Conservation (phyloP, 2,113 vertebrate species). For the Scophthalmus maximus region DNA sequence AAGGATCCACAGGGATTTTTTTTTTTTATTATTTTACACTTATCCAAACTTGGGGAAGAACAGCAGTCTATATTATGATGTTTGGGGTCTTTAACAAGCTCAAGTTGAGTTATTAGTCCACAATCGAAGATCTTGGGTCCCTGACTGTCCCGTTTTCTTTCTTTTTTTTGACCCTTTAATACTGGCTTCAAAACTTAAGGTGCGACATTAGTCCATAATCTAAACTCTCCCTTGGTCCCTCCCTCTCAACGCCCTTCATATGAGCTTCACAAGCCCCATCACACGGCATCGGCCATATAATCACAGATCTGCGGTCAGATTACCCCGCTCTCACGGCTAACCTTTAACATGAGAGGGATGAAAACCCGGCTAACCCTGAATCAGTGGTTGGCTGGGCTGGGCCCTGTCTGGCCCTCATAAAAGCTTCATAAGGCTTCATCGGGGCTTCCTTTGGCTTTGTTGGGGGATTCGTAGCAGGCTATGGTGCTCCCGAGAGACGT, state of each 20-base stretch:
- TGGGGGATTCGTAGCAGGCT: conserved; percentile 76
- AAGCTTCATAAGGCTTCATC: conserved; percentile 79
- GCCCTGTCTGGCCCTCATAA: conserved; percentile 74
- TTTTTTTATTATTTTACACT: conserved; percentile 31
- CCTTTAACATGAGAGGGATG: conserved; percentile 80
- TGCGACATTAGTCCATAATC: conserved; percentile 72
- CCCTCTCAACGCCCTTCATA: conserved; percentile 44
- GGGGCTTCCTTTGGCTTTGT: conserved; percentile 81
- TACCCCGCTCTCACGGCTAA: conserved; percentile 67
- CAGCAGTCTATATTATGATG: conserved; percentile 12
- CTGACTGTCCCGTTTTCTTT: conserved; percentile 50
- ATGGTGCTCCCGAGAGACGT: conserved; percentile 73
- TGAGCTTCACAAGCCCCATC: conserved; percentile 72
- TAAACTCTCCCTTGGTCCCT: conserved; percentile 35
- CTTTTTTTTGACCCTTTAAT: conserved; percentile 66
- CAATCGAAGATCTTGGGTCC: conserved; percentile 59
- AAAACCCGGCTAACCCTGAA: conserved; percentile 76
- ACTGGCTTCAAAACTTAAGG: conserved; percentile 59
- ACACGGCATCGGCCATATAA: conserved; percentile 61
- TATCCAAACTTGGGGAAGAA: conserved; percentile 24
- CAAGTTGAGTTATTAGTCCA: conserved; percentile 46
- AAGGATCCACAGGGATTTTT: conserved; percentile 19
- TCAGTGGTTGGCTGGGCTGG: conserved; percentile 70
- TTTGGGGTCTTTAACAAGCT: conserved; percentile 34
- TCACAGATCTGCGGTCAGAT: conserved; percentile 78